phyloP scores from a whole-genome alignment of 2,113 vertebrate genomes.

The Trichechus manatus region DNA sequence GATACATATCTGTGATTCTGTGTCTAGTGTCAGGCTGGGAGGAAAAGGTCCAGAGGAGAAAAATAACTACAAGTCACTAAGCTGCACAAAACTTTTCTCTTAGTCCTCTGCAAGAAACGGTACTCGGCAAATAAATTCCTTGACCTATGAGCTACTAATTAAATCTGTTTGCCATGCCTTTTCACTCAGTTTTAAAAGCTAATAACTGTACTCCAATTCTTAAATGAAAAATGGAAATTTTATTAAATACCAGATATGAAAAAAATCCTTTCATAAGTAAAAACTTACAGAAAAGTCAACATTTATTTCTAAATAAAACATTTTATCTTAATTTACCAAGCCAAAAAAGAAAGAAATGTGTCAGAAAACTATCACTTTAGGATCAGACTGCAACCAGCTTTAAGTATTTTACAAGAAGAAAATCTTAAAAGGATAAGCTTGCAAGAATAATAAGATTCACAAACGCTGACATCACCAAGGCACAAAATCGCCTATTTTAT shows the following conservation, averaged over 20 bases:
- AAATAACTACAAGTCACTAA: not conserved
- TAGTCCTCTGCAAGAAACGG: not conserved
- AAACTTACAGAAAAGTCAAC: not conserved
- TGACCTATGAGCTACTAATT: not conserved
- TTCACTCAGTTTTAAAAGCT: not conserved
- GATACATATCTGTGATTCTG: not conserved
- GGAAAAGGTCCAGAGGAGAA: not conserved
- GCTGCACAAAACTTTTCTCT: not conserved
- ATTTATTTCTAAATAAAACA: slow-evolving; percentile 61
- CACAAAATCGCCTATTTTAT: slow-evolving; percentile 10
- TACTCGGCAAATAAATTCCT: not conserved
- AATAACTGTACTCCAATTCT: not conserved
- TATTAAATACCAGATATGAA: not conserved
- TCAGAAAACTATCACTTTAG: slow-evolving; percentile 45
- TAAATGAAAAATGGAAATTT: not conserved
- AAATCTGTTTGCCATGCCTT: not conserved
- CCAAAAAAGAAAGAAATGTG: slow-evolving; percentile 33
- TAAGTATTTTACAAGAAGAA: slow-evolving; percentile 25
- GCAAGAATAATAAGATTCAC: not conserved
- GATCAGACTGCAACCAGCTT: slow-evolving; percentile 20
- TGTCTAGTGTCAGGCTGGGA: not conserved
- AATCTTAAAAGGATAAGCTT: slow-evolving; percentile 31
- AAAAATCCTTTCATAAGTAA: slow-evolving; percentile 45
- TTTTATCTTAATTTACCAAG: slow-evolving; percentile 53
- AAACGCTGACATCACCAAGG: slow-evolving; percentile 14